Conservation (phyloP, 2,888 invertebrate genomes). For the Andrena camellia region DNA sequence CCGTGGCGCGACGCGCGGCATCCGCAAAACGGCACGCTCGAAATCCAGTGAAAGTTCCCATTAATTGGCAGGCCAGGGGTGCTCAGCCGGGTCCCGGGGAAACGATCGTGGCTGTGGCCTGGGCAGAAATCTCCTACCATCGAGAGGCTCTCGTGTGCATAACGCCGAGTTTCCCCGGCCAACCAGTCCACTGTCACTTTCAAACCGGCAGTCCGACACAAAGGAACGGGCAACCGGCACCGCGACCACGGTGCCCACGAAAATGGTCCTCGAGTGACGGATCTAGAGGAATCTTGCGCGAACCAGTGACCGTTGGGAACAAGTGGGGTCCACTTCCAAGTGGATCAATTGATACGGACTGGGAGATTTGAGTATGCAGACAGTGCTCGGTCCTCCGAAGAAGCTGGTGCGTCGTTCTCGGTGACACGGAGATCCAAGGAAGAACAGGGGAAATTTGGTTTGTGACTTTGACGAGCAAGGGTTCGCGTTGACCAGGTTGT, state of each 20-base stretch:
- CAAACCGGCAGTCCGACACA: constrained; percentile 80
- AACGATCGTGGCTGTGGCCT: background rate
- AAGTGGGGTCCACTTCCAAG: background rate
- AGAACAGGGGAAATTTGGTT: too few relatives aligned
- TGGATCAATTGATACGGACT: too few relatives aligned
- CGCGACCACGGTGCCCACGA: constrained; percentile 31
- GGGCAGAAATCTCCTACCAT: constrained; percentile 75
- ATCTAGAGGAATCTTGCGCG: background rate
- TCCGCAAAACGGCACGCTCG: constrained; percentile 42
- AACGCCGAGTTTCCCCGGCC: constrained; percentile 75
- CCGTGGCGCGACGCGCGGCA: background rate
- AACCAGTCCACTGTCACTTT: constrained; percentile 82
- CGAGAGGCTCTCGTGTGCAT: constrained; percentile 55
- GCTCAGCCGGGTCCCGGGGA: constrained; percentile 57
- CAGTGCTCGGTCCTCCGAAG: too few relatives aligned
- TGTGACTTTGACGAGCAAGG: too few relatives aligned
- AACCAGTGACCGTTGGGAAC: background rate
- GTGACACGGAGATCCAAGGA: too few relatives aligned
- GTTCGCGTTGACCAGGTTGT: too few relatives aligned
- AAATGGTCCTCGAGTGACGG: constrained; percentile 45
- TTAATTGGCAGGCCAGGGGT: constrained; percentile 71
- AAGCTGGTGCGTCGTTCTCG: too few relatives aligned
- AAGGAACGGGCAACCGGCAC: constrained; percentile 69
- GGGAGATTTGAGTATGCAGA: too few relatives aligned
- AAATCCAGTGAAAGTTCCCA: constrained; percentile 81